phyloP scores from a whole-genome alignment of 1,140 invertebrate species.

The Nephila pilipes region DNA sequence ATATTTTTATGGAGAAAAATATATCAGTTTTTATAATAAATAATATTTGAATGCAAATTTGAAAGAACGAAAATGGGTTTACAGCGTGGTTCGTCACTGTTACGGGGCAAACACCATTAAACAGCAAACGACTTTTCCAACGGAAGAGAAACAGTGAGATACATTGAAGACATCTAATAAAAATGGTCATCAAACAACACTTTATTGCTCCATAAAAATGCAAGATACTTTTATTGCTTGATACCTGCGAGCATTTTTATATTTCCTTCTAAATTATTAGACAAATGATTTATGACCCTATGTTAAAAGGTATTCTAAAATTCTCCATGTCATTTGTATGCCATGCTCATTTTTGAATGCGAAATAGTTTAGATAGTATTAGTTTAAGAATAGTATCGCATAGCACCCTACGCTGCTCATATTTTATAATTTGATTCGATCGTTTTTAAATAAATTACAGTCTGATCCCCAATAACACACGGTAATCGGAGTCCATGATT shows the following conservation, averaged over 20 bases:
- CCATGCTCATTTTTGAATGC: neutral
- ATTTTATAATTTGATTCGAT: no score
- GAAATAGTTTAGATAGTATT: no score
- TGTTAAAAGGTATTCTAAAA: neutral
- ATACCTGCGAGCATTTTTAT: neutral
- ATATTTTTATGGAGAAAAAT: neutral
- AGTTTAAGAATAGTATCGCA: no score
- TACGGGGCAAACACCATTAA: constrained; percentile 1
- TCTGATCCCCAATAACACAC: no score
- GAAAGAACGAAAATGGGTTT: neutral
- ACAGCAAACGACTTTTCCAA: neutral
- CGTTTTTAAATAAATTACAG: no score
- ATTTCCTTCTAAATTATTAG: neutral
- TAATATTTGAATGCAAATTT: constrained; percentile 1
- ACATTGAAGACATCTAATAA: constrained; percentile 49
- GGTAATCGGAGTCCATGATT: no score
- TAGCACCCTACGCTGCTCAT: no score
- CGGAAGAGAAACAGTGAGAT: neutral
- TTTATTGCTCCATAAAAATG: constrained; percentile 44
- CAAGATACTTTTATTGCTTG: constrained; percentile 17
- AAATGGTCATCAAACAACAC: constrained; percentile 27
- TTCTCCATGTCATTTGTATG: neutral
- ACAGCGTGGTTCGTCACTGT: neutral
- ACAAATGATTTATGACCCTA: constrained; percentile 23
- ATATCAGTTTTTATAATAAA: neutral